Evolutionary conservation across 2,888 invertebrate species (phyloP), one percentile per base, ranked within the genome.

Genomic region (Hirtodrosophila histrioides): DNA sequence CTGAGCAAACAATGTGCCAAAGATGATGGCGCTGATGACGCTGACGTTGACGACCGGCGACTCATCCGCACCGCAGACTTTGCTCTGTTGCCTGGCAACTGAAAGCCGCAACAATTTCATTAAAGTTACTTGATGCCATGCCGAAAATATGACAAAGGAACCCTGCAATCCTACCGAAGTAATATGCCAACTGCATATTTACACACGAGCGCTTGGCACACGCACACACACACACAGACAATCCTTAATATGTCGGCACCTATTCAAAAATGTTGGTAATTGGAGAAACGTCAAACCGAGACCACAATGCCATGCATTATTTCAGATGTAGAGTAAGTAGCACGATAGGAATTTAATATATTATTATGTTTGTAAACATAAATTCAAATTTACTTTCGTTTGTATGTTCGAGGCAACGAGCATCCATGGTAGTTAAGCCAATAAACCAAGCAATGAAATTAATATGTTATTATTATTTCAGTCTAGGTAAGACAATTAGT

Each of bases 101-200:
- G 53, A 72, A 75, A 74, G 80, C 83, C 80, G 78, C 83, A 86
- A 73, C 81, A 85, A 80, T 86, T 82, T 82, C 83, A 86, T 82
- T 82, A 83, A 80, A 78, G 70, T 76, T 58, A 63, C 70, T 65
- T 71, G 61, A 48, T 46, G 58, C 53, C 71, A 75, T 76, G 63
- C 82, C 64, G 36, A 70, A 74, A 68, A 70, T 27, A 74, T 82
- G 74, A 74, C 82, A 81, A 81, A 76, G 78, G 60, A 67, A 74
- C 56, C 53, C 27, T 56, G 56, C 74, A 69, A 72, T 69, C 57
- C 54, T 62, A 33, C 29, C 36, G 50, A 40, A 64, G 69, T 68
- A 68, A 71, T 73, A 63, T 69, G 57, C 40, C 69, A 57, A 55
- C 55, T 69, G 58, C 69, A 73, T 56, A 57, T 53, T 69, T 54